Base-by-base conservation (phyloP, 2,113 vertebrate species). In the Nyctereutes procyonoides region DNA sequence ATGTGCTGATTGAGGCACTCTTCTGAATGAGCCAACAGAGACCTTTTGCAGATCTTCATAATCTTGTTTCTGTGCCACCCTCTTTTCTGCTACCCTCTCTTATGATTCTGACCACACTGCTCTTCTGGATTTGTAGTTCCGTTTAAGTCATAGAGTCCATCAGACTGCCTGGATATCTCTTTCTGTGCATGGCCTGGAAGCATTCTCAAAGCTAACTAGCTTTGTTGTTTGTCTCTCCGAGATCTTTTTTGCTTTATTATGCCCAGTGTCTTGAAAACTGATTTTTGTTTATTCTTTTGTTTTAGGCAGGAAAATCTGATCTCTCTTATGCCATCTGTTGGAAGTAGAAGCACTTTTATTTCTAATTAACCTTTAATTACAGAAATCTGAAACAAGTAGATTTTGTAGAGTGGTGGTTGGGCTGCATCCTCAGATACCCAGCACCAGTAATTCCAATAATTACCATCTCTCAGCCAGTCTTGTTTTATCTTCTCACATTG, bases 211-310 rank as follows among this genome's bases (percentile, higher is more conserved):
- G 11, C 35, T 74, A 20, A 19, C 12, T 38, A 88, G 84, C 14
- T 62, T 22, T 91, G 38, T 93, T 95, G 93, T 67, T n/a, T 51
- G 20, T 30, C 55, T 85, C 38, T 73, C 24, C 32, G 20, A 7
- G 16, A 53, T 67, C 58, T 93, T 48, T 43, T 58, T 63, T 71
- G 48, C 35, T 86, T 81, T 7, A 35, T 87, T 60, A 65, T 88
- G 8, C 83, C 32, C 32, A 88, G 8, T 48, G 5, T 73, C 24
- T 95, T 90, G 28, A 79, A 95, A 84, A 88, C 73, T 6, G 55
- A 82, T 65, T 95, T 92, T 88, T 93, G 30, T 95, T 43, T 7
- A 22, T 38, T 86, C 30, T 55, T 90, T 90, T 85, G 20, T 82
- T 62, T 69, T 35, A 90, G 55, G 77, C 14, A 62, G 22, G 38